Evolutionary conservation across 2,888 invertebrate species (phyloP), one percentile per base, ranked within the genome.

Genomic region (Platynereis dumerilii): DNA sequence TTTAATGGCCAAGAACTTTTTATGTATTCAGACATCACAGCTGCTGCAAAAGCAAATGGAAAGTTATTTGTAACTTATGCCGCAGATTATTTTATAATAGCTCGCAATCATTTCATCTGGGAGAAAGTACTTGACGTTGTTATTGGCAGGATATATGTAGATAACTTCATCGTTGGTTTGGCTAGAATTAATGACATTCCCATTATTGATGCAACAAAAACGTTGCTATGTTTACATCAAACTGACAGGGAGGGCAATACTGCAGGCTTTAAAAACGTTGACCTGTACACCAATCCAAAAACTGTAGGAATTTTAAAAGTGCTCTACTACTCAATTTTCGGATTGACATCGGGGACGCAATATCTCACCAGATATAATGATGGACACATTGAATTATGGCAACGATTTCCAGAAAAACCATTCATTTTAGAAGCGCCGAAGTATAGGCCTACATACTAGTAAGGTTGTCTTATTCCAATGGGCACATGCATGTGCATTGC

Each of bases 61-160:
- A n/a, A 42, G 20, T 34, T 61, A 2, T 61, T 61, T 27, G n/a
- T 29, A 22, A n/a, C 24, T 1, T 24, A 53, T 26, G 61, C 61
- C 3, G 54, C 53, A 42, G 61, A 61, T 61, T 61, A 39, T 27
- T 61, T 61, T 27, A 53, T 61, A 20, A 61, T 61, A 12, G 24
- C 28, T n/a, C 24, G 24, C 34, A 22, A 55, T 12, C 2, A 22
- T 15, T 61, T 61, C 42, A 39, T 54, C 7, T 61, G 61, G 61
- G 39, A 61, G n/a, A 53, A 34, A 15, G 42, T 61, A 17, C 27
- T 28, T 39, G 61, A 61, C 17, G 42, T 61, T 20, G 61, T 61
- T 2, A 44, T 61, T 5, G 61, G 61, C 5, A 29, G 61, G 7
- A 53, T 54, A 2, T 53, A 53, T 29, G 53, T 54, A 34, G 61